Evolutionary conservation across 2,888 invertebrate species (phyloP).

Genomic region (Noctua janthe): DNA sequence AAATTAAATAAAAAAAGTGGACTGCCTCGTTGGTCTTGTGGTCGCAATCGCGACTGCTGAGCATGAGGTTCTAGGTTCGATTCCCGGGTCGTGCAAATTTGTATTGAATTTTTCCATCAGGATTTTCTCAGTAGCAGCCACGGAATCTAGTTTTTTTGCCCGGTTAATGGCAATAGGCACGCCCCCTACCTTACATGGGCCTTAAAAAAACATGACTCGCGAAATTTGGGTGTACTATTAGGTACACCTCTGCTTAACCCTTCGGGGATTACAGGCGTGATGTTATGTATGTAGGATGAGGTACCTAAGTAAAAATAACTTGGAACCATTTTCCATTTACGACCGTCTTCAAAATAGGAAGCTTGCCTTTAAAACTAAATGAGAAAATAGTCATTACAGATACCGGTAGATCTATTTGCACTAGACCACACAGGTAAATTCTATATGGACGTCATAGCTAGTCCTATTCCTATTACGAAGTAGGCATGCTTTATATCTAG

Average conservation of each 20-base stretch:
- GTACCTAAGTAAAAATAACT: not conserved
- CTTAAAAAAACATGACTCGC: not conserved
- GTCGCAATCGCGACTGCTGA: too few species aligned
- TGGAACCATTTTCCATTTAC: not conserved
- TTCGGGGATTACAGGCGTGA: not conserved
- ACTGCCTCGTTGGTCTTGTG: too few species aligned
- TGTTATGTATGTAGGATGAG: not conserved
- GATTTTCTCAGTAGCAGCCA: too few species aligned
- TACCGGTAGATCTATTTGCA: slow-evolving; percentile 3
- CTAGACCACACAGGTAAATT: slow-evolving; percentile 33
- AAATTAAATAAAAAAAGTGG: too few species aligned
- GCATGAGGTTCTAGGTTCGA: too few species aligned
- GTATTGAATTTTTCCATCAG: not conserved
- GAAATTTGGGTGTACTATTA: not conserved
- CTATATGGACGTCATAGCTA: slow-evolving; percentile 23
- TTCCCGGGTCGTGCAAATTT: not conserved
- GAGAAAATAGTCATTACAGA: slow-evolving; percentile 9
- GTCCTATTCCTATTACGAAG: slow-evolving; percentile 15
- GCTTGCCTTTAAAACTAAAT: slow-evolving; percentile 5
- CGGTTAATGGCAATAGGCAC: not conserved
- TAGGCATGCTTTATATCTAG: slow-evolving; percentile 25
- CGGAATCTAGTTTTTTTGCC: not conserved
- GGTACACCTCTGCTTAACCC: not conserved
- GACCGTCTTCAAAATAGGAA: not conserved
- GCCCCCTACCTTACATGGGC: not conserved